Conservation (phyloP, 23 tunicate species). For the Ascidia mentula region DNA sequence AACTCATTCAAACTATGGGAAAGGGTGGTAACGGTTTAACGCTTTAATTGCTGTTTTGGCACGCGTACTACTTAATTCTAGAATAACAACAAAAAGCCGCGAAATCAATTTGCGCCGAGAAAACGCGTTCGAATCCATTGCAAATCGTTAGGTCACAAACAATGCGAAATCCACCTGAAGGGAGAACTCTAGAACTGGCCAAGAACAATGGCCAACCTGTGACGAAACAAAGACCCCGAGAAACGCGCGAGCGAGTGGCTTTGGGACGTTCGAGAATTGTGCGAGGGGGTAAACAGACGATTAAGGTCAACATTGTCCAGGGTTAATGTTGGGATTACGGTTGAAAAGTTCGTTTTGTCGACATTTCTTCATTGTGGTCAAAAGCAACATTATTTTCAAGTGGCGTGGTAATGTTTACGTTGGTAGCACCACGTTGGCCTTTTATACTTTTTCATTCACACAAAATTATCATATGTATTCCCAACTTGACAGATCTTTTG, state of each 20-base stretch:
- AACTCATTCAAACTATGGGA: no score
- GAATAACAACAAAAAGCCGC: background rate
- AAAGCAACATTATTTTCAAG: no score
- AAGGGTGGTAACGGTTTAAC: no score
- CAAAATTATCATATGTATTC: no score
- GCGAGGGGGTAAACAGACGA: background rate
- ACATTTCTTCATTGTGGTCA: no score
- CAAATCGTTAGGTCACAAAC: conserved; percentile 11
- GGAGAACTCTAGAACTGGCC: background rate
- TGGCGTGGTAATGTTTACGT: no score
- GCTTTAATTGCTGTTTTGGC: background rate
- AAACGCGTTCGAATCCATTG: background rate
- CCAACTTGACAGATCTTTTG: no score
- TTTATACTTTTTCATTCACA: no score
- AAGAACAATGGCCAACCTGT: background rate
- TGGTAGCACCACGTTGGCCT: no score
- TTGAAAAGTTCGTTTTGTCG: no score
- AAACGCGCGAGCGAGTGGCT: no score
- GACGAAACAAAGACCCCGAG: background rate
- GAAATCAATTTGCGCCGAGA: background rate
- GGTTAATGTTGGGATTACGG: no score
- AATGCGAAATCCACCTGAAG: background rate
- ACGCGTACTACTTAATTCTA: background rate
- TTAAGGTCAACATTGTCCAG: background rate
- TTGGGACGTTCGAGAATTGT: background rate